phyloP scores from a whole-genome alignment of 2,797 vertebrate genomes.

The Ptychobarbus kaznakovi region DNA sequence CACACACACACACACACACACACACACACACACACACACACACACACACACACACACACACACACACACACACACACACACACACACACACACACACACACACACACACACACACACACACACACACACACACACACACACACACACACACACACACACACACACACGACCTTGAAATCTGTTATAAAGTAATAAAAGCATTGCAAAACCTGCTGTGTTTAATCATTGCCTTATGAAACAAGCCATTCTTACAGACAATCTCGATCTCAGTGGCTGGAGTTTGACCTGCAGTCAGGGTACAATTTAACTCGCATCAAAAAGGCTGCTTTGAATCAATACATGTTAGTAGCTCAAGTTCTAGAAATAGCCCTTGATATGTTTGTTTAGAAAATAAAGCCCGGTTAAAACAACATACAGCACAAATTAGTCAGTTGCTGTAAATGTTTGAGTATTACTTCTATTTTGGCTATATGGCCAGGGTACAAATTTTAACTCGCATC shows the following conservation, averaged over 20 bases:
- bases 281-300: constrained; percentile 37
- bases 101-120: too few species aligned
- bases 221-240: constrained; percentile 8
- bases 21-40: too few species aligned
- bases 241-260: not conserved
- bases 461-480: not conserved
- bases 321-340: not conserved
- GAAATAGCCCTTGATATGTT: not conserved
- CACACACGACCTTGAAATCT: constrained; percentile 28
- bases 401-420: not conserved
- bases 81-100: too few species aligned
- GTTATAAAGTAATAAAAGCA: constrained; percentile 48
- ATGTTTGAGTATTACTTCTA: not conserved
- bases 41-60: too few species aligned
- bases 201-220: constrained; percentile 40
- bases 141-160: too few species aligned
- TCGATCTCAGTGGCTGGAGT: constrained; percentile 25
- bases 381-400: not conserved
- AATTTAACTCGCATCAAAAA: constrained; percentile 14
- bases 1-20: constrained; percentile 12
- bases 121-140: too few species aligned
- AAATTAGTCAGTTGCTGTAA: not conserved
- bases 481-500: too few species aligned
- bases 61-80: too few species aligned
- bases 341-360: not conserved